These are phyloP conservation scores for Podarcis muralis DNA, from an alignment of 2,113 vertebrate species.

Conservation along the genomic window DNA sequence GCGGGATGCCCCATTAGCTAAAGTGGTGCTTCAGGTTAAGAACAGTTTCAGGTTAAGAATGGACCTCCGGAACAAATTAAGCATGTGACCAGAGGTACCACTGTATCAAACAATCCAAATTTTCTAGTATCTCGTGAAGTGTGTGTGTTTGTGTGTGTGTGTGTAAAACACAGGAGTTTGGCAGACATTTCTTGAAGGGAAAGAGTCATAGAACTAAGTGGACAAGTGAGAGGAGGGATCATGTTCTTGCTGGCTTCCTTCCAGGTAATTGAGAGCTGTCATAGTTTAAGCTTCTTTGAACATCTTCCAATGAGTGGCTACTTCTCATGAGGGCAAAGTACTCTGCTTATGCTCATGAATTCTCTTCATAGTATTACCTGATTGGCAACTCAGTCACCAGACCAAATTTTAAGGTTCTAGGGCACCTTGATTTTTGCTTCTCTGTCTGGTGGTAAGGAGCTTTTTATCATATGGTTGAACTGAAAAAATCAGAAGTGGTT, in stretches of 20 bases:
- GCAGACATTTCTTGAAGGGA: background rate
- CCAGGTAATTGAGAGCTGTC: background rate
- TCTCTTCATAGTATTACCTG: background rate
- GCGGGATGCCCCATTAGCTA: no score
- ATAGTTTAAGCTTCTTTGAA: background rate
- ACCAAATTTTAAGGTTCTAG: background rate
- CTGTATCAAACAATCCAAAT: background rate
- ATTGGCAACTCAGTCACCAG: background rate
- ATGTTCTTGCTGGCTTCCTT: background rate
- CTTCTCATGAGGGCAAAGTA: background rate
- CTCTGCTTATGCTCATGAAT: background rate
- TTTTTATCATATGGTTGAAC: background rate
- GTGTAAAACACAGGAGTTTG: background rate
- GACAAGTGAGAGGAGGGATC: background rate
- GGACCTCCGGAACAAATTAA: no score
- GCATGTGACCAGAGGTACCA: no score
- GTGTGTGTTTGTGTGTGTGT: no score
- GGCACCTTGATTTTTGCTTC: background rate
- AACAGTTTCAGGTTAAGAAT: no score
- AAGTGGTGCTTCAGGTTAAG: no score
- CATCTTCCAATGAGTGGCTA: background rate
- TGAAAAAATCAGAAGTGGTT: background rate
- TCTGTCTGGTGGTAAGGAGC: background rate
- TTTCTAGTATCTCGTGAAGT: background rate
- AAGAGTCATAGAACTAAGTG: background rate